Conservation (phyloP, 2,797 vertebrate species). For the Ispidina picta region DNA sequence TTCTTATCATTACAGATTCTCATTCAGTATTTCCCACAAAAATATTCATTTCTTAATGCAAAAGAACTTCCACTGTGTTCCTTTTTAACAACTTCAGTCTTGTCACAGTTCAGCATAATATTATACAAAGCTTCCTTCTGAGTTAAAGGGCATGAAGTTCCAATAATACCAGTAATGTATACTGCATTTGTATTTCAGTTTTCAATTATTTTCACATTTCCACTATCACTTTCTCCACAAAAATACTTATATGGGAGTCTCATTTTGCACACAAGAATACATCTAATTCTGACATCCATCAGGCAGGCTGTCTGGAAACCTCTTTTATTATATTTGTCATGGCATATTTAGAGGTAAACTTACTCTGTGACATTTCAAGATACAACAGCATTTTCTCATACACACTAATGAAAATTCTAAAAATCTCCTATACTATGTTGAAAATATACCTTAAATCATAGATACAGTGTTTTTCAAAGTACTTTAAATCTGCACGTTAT, state of each 20-base stretch:
- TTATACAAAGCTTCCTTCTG: slow-evolving; percentile 26
- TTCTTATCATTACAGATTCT: slow-evolving; percentile 2
- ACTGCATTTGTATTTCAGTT: slow-evolving; percentile 39
- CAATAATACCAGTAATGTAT: slow-evolving; percentile 1
- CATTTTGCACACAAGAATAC: slow-evolving; percentile 21
- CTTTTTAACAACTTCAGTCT: slow-evolving; percentile 29
- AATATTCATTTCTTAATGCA: slow-evolving; percentile 13
- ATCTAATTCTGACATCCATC: slow-evolving; percentile 49
- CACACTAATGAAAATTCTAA: background rate
- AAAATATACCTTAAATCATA: background rate
- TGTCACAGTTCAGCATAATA: slow-evolving; percentile 18
- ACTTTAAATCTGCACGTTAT: background rate
- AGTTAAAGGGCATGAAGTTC: slow-evolving; percentile 39
- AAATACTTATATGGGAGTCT: slow-evolving; percentile 21
- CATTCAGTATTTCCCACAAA: background rate
- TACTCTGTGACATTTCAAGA: background rate
- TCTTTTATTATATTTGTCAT: slow-evolving; percentile 48
- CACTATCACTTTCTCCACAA: slow-evolving; percentile 4
- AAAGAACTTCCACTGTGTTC: slow-evolving; percentile 4
- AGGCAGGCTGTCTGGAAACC: slow-evolving; percentile 13
- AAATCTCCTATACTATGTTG: background rate
- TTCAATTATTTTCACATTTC: slow-evolving; percentile 52
- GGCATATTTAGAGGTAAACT: slow-evolving; percentile 34
- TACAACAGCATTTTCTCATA: background rate
- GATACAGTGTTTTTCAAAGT: fast-evolving